These are phyloP conservation scores for Danio jaintianensis DNA, from an alignment of 2,797 vertebrate species.

Conservation along the genomic window DNA sequence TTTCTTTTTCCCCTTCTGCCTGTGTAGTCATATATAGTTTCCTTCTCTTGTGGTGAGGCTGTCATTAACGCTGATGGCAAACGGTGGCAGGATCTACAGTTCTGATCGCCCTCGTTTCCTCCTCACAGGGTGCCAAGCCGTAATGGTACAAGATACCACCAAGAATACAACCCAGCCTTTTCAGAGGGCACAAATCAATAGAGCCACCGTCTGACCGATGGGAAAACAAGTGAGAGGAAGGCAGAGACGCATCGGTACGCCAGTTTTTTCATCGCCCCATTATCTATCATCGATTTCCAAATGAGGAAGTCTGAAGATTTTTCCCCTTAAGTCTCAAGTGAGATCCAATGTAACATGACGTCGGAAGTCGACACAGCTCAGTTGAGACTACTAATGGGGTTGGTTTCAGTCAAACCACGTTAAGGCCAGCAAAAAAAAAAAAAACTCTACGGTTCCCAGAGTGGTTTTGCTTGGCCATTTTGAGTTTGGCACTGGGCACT, in stretches of 20 bases:
- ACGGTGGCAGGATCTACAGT: constrained; percentile 29
- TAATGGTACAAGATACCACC: constrained; percentile 40
- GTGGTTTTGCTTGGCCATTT: constrained; percentile 57
- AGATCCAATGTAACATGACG: constrained; percentile 26
- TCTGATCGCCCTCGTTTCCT: constrained; percentile 18
- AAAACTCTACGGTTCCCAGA: constrained; percentile 53
- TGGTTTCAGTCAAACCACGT: constrained; percentile 54
- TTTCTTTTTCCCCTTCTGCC: constrained; percentile 7
- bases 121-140: constrained; percentile 36
- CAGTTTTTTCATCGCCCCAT: constrained; percentile 22
- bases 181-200: constrained; percentile 55
- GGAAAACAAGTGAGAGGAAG: constrained; percentile 53
- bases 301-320: constrained; percentile 24
- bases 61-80: constrained; percentile 51
- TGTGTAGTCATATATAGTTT: constrained; percentile 22
- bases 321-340: constrained; percentile 9
- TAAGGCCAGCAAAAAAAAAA: constrained; percentile 53
- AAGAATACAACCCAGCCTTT: constrained; percentile 37
- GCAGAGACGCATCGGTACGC: constrained; percentile 44
- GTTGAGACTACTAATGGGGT: constrained; percentile 65
- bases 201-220: not conserved
- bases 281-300: constrained; percentile 31
- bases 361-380: constrained; percentile 30
- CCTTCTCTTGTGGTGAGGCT: constrained; percentile 46
- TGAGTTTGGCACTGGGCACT: constrained; percentile 58